phyloP scores from a whole-genome alignment of 1,140 invertebrate genomes.

The Sarcophaga bullata region DNA sequence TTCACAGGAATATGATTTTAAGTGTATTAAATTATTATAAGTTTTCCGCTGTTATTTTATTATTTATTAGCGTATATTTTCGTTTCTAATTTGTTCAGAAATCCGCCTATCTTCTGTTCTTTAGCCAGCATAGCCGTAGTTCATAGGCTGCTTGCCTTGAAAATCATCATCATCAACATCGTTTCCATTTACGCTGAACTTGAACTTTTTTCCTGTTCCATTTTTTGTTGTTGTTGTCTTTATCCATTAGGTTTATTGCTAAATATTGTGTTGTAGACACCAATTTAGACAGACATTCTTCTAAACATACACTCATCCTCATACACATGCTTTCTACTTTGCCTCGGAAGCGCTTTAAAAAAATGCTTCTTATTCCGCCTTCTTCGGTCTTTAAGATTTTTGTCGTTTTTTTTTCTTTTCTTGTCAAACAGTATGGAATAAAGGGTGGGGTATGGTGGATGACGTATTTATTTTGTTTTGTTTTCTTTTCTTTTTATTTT shows the following conservation, averaged over 20 bases:
- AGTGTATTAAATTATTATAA: no score
- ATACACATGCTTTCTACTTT: background rate
- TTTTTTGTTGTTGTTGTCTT: background rate
- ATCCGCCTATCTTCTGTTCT: no score
- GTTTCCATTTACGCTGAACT: conserved; percentile 22
- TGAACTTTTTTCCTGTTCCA: conserved; percentile 22
- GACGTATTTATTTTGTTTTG: background rate
- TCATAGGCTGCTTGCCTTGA: no score
- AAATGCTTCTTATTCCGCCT: background rate
- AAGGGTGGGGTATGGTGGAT: background rate
- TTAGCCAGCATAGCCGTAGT: no score
- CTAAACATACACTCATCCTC: background rate
- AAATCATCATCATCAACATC: background rate
- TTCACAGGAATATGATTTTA: no score
- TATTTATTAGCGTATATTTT: no score
- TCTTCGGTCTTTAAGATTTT: conserved; percentile 30
- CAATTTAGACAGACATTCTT: conserved; percentile 9
- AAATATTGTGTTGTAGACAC: conserved; percentile 27
- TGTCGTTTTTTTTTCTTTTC: background rate
- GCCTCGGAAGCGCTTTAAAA: conserved; percentile 6
- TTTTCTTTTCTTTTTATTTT: background rate
- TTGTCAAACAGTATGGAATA: background rate
- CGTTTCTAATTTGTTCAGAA: no score
- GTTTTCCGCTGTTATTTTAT: no score
- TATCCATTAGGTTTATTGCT: conserved; percentile 20